Conservation (phyloP, 2,797 vertebrate species). For the Scleropages formosus region DNA sequence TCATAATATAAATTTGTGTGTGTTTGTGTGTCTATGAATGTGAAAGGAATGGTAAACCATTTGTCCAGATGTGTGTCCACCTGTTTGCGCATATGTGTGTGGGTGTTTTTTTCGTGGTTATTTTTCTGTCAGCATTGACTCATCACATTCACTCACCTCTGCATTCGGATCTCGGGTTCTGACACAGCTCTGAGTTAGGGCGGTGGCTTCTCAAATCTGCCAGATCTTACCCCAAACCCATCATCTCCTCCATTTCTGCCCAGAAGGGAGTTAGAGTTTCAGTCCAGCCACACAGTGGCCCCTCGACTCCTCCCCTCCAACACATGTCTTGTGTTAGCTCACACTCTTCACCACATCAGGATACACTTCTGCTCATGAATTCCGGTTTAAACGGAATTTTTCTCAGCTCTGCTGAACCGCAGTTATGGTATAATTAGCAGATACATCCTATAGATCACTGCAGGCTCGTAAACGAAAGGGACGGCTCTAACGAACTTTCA, state of each 20-base stretch:
- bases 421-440: constrained; percentile 77
- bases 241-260: constrained; percentile 1
- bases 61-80: constrained; percentile 3
- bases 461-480: constrained; percentile 47
- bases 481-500: constrained; percentile 64
- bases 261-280: constrained; percentile 27
- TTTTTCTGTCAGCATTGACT: neutral
- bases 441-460: constrained; percentile 68
- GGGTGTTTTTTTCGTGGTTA: neutral
- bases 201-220: constrained; percentile 5
- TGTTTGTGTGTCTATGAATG: neutral
- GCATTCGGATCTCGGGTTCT: neutral
- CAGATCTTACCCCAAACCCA: neutral
- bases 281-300: constrained; percentile 17
- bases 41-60: neutral
- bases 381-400: constrained; percentile 95
- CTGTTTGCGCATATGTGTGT: constrained; percentile 11
- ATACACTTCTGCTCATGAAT: constrained; percentile 94
- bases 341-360: constrained; percentile 90
- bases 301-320: neutral
- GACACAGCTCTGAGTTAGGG: neutral
- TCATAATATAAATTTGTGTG: neutral
- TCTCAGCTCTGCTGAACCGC: constrained; percentile 91
- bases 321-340: constrained; percentile 17
- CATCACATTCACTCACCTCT: neutral